Percentiles rank a stretch among this genome's conserved stretches.
Conservation (phyloP, 2,888 invertebrate species). For the Dicranocentrus wangi region DNA sequence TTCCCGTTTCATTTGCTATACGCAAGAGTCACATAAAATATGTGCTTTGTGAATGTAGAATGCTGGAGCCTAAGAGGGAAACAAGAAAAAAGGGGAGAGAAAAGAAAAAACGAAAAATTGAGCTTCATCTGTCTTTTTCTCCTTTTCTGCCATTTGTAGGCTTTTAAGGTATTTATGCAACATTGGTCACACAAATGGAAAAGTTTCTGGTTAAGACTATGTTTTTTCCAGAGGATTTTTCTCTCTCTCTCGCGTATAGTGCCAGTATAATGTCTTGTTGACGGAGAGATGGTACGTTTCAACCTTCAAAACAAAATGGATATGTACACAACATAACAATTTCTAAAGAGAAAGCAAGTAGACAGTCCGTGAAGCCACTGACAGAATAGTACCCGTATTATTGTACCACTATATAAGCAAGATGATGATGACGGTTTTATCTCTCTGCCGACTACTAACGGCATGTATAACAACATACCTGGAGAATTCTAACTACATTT, state of each 20-base stretch:
- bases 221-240: slow-evolving; percentile 12
- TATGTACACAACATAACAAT: background rate
- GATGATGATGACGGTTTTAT: no score
- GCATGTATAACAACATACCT: no score
- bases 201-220: slow-evolving; percentile 12
- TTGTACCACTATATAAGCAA: no score
- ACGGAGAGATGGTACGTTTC: background rate
- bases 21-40: background rate
- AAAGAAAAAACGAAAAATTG: slow-evolving; percentile 43
- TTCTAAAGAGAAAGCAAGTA: background rate
- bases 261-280: background rate
- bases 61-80: background rate
- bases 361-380: background rate
- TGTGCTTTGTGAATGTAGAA: background rate
- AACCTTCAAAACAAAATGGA: slow-evolving; percentile 19
- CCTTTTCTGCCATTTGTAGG: slow-evolving; percentile 19
- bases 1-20: background rate
- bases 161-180: slow-evolving; percentile 49
- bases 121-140: slow-evolving; percentile 41
- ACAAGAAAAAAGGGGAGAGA: slow-evolving; percentile 13
- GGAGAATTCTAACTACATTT: background rate
- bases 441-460: no score
- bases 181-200: slow-evolving; percentile 53
- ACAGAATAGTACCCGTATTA: no score
- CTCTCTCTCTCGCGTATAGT: background rate